A percentile compares a stretch with the other conserved stretches of the same genome.
phyloP scores from a whole-genome alignment of 2,888 invertebrate genomes.

The Pollenia labialis region DNA sequence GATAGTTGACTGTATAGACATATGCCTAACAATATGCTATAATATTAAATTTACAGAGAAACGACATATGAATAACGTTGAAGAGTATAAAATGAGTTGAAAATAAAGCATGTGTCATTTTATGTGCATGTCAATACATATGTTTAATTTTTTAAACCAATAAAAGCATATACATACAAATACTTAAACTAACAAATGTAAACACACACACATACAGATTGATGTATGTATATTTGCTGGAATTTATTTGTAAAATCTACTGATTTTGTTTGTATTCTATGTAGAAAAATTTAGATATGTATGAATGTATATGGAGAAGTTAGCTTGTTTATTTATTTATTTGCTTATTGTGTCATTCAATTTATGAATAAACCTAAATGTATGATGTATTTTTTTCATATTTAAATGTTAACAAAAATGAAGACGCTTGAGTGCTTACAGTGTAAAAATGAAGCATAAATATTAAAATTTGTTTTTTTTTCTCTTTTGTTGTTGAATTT shows the following conservation, averaged over 20 bases:
- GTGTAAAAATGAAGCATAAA: neutral
- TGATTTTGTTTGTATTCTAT: constrained; percentile 49
- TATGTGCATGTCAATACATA: constrained; percentile 66
- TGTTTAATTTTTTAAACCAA: constrained; percentile 58
- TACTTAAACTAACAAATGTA: neutral
- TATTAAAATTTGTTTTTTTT: neutral
- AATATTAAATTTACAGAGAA: constrained; percentile 17
- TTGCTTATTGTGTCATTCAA: constrained; percentile 39
- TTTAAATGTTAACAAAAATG: constrained; percentile 18
- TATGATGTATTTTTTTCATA: constrained; percentile 32
- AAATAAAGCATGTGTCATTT: constrained; percentile 54
- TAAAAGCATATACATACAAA: constrained; percentile 48
- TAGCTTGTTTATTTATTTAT: constrained; percentile 24
- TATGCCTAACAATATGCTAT: neutral
- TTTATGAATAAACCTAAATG: constrained; percentile 54
- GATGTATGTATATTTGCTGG: neutral
- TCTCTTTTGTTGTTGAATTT: neutral
- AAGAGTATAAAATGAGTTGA: constrained; percentile 41
- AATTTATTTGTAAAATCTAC: neutral
- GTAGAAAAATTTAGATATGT: constrained; percentile 3
- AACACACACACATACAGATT: neutral
- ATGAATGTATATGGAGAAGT: neutral
- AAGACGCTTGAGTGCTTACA: constrained; percentile 7
- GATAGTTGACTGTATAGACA: neutral
- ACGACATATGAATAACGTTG: neutral